Conservation (phyloP, 1,140 invertebrate species). For the Thaumatotibia leucotreta region DNA sequence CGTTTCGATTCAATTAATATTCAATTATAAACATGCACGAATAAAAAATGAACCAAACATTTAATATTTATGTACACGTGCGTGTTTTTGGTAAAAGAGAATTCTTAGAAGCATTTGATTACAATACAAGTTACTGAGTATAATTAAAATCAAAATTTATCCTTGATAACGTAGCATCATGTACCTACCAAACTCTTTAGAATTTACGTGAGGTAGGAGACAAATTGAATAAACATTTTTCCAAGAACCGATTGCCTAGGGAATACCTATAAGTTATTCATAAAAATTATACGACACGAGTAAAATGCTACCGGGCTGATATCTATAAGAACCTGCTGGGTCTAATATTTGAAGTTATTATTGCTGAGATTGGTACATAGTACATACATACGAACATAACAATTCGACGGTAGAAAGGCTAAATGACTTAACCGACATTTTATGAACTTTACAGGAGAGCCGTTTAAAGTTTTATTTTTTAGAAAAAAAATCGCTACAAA, state of each 20-base stretch:
- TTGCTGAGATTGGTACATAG: background rate
- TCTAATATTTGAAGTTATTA: background rate
- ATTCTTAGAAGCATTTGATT: background rate
- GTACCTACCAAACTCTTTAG: constrained; percentile 28
- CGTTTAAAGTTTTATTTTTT: too few relatives aligned
- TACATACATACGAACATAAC: background rate
- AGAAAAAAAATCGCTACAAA: too few relatives aligned
- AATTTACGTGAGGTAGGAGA: constrained; percentile 31
- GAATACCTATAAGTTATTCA: constrained; percentile 23
- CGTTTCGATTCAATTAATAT: background rate
- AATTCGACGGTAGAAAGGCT: background rate
- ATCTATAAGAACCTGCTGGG: too few relatives aligned
- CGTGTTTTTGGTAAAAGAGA: background rate
- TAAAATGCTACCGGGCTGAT: background rate
- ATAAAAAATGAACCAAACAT: background rate
- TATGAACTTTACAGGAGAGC: too few relatives aligned
- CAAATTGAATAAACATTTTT: constrained; percentile 37
- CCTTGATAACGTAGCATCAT: constrained; percentile 27
- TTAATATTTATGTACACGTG: background rate
- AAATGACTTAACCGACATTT: too few relatives aligned
- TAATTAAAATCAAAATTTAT: constrained; percentile 24
- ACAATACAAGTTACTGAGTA: background rate
- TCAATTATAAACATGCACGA: background rate
- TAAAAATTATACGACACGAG: background rate
- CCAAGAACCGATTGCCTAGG: constrained; percentile 23